phyloP scores from a whole-genome alignment of 2,888 invertebrate species.

The Hypercompe scribonia region DNA sequence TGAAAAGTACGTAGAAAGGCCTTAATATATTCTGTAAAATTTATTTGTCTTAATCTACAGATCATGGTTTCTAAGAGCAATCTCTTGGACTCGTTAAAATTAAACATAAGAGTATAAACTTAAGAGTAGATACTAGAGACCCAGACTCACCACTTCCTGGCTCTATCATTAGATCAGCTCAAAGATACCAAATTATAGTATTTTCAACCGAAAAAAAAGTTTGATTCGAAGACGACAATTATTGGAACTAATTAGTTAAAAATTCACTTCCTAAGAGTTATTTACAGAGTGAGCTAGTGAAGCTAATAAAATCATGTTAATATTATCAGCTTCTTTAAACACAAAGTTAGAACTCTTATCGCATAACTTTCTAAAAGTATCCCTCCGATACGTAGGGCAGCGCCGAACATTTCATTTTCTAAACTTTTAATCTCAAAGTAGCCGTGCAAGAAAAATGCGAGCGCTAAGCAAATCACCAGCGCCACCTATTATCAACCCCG shows the following conservation, averaged over 20 bases:
- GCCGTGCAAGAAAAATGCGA: slow-evolving; percentile 85
- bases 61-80: neutral
- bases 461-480: slow-evolving; percentile 84
- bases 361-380: slow-evolving; percentile 48
- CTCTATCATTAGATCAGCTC: neutral
- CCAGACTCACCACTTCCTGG: neutral
- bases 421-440: slow-evolving; percentile 87
- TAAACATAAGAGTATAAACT: neutral
- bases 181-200: too few species aligned
- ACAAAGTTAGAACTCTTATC: slow-evolving; percentile 13
- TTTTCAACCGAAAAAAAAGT: neutral
- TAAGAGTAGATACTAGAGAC: neutral
- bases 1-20: neutral
- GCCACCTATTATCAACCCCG: slow-evolving; percentile 84
- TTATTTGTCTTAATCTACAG: neutral
- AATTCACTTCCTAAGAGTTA: neutral
- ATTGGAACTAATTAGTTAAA: neutral
- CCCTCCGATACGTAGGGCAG: slow-evolving; percentile 65
- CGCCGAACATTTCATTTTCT: slow-evolving; percentile 80
- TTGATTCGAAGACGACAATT: neutral
- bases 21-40: neutral
- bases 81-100: neutral
- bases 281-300: neutral
- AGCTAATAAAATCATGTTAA: neutral
- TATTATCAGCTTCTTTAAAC: neutral